Base-by-base conservation (phyloP, 2,888 invertebrate genomes). In the Camponotus fellah region DNA sequence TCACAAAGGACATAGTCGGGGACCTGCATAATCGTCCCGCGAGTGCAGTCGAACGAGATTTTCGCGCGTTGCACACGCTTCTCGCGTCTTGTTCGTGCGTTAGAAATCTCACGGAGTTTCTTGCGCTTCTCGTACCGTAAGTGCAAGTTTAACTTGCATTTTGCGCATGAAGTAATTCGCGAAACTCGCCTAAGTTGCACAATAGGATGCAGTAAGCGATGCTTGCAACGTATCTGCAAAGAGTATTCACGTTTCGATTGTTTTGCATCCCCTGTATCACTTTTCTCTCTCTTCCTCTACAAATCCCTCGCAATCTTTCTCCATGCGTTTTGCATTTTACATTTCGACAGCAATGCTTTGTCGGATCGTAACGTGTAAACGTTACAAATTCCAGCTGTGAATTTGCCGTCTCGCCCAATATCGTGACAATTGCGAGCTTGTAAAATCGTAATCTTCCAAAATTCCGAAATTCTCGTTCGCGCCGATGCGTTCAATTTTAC, bases 61-160 rank as follows among this genome's bases (percentile, higher is more conserved):
- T 75, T 80, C 60, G 26, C n/a, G 46, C 14, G 43, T 37, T 32
- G 71, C 76, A 17, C 26, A 72, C 46, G 53, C 58, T 10, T 43
- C 6, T 9, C 4, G 49, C n/a, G 49, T 34, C 17, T 34, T 37
- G 56, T 6, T 32, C 69, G 43, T 14, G 26, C 5, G 76, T 17
- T 37, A 53, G 76, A 74, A 75, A 80, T 74, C 26, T 12, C 26
- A 5, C 17, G 21, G 37, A 75, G 75, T 80, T 60, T 74, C 79
- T 60, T 71, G 58, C 34, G 26, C n/a, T 40, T 12, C n/a, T 17
- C 12, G 40, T n/a, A 21, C 9, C 14, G 69, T 21, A 37, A 6
- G 6, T 37, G 81, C 69, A 75, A 82, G 85, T 88, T 85, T 77
- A 87, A 82, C 87, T 86, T 81, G 56, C 62, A 65, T 64, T 80